phyloP scores from a whole-genome alignment of 2,797 vertebrate species.

The Sebastes goodei region DNA sequence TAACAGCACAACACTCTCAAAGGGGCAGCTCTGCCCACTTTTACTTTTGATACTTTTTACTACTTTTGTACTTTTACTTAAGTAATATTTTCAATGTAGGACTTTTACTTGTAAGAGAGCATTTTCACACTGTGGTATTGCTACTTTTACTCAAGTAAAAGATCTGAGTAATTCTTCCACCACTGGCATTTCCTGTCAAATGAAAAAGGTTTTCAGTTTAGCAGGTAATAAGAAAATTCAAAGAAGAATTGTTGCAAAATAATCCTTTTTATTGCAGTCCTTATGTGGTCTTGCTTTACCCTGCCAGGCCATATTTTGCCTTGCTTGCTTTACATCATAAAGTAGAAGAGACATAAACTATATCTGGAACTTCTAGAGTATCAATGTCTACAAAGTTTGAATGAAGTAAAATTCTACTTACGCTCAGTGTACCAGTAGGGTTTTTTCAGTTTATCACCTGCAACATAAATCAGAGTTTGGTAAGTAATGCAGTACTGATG shows the following conservation, averaged over 20 bases:
- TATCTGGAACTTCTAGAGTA: background rate
- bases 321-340: background rate
- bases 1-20: too few relatives aligned
- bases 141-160: too few relatives aligned
- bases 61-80: too few relatives aligned
- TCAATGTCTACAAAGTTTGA: background rate
- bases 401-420: conserved; percentile 67
- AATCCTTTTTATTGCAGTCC: background rate
- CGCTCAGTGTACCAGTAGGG: conserved; percentile 87
- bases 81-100: too few relatives aligned
- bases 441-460: conserved; percentile 79
- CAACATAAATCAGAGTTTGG: conserved; percentile 28
- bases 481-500: background rate
- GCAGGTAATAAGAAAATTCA: background rate
- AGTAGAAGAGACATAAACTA: background rate
- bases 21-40: too few relatives aligned
- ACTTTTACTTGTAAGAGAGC: too few relatives aligned
- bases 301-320: background rate
- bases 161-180: too few relatives aligned
- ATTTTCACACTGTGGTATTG: too few relatives aligned
- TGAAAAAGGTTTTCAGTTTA: background rate
- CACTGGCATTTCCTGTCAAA: too few relatives aligned
- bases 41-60: too few relatives aligned
- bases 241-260: background rate
- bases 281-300: background rate